Conservation (phyloP, 2,797 vertebrate species). For the Spinibarbus caldwelli region DNA sequence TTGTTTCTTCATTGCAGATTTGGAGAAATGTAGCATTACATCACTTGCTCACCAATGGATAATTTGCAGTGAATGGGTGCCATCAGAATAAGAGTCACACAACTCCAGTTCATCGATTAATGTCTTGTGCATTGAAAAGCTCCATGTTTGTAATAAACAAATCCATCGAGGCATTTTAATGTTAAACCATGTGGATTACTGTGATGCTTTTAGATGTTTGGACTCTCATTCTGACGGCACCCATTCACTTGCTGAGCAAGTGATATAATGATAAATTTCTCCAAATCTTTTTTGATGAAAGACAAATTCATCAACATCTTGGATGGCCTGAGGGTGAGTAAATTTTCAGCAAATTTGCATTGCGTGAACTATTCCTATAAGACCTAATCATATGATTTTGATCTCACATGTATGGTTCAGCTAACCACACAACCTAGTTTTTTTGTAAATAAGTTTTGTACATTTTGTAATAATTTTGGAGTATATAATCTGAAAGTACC, state of each 20-base stretch:
- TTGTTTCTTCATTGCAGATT: neutral
- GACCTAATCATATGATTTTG: neutral
- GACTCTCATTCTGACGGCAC: neutral
- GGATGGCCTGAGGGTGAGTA: neutral
- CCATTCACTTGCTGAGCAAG: neutral
- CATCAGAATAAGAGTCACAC: neutral
- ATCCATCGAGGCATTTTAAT: neutral
- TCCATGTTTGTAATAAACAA: neutral
- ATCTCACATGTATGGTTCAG: neutral
- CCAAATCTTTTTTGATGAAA: neutral
- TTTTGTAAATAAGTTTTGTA: conserved; percentile 39
- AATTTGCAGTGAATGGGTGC: neutral
- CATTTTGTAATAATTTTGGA: conserved; percentile 6
- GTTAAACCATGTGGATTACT: neutral
- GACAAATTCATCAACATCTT: neutral
- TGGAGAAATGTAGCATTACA: neutral
- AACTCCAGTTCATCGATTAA: neutral
- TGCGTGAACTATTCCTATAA: neutral
- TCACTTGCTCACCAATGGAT: neutral
- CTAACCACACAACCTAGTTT: neutral
- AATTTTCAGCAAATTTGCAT: neutral
- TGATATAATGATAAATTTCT: neutral
- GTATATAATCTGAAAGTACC: conserved; percentile 37
- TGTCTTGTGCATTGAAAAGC: neutral
- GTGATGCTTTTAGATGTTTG: neutral